These are phyloP conservation scores for Cryptomyrus ogoouensis DNA, from an alignment of 2,113 vertebrate species.

Conservation along the genomic window DNA sequence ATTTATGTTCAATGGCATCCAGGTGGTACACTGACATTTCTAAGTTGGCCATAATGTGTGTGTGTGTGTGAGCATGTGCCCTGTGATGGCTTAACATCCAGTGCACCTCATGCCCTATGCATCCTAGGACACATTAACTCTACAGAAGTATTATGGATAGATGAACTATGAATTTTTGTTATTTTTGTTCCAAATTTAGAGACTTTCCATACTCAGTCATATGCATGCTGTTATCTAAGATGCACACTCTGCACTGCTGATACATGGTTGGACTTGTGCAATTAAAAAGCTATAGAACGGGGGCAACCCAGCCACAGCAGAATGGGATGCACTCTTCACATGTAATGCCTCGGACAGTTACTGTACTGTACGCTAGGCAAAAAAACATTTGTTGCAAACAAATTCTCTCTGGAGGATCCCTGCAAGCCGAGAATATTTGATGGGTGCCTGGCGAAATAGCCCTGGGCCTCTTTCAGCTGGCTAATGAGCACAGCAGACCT, in stretches of 20 bases:
- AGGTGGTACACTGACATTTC: neutral
- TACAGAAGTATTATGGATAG: neutral
- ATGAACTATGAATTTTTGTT: neutral
- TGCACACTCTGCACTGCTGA: neutral
- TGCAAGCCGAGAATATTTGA: neutral
- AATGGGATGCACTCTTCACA: neutral
- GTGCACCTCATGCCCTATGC: neutral
- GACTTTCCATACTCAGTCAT: neutral
- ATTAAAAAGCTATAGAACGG: neutral
- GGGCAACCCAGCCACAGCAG: neutral
- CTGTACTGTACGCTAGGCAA: neutral
- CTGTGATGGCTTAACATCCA: neutral
- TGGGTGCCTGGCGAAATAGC: neutral
- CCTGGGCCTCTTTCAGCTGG: constrained; percentile 26
- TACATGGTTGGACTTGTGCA: neutral
- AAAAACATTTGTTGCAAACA: neutral
- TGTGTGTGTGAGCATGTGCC: neutral
- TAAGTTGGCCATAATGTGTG: neutral
- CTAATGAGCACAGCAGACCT: constrained; percentile 33
- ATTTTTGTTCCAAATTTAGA: neutral
- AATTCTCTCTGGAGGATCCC: neutral
- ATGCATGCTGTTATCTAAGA: neutral
- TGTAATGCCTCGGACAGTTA: neutral
- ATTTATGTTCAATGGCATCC: neutral
- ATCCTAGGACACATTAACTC: neutral